Evolutionary conservation across 1,140 invertebrate genomes (phyloP), one percentile per base, ranked within the genome.

Genomic region (Macrobrachium rosenbergii): DNA sequence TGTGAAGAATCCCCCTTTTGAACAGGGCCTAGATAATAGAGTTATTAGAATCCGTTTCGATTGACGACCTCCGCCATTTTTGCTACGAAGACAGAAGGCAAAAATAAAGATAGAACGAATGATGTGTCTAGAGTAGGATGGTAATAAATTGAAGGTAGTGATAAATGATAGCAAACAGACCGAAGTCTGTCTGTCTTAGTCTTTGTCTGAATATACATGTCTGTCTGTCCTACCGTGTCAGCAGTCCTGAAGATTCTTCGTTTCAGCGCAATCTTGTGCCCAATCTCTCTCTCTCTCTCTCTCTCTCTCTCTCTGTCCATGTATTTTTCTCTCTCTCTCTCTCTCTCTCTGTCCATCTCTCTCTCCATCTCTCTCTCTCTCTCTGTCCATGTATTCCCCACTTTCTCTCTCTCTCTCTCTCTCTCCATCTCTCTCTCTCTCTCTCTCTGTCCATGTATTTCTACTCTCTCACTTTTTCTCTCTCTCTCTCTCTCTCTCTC

Each of bases 251-350:
- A 52, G 52, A 10, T 52, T 8, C 52, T 52, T 52, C 0, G 6
- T 52, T 52, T 52, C 12, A 52, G 12, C 12, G 52, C 3, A 37
- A 52, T 69, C 64, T 69, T 37, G 28, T 37, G 3, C 7, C 19
- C 64, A 16, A 10, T 72, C 21, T n/a, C 16, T 72, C 16, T 23
- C 69, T 72, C 17, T 5, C n/a, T 72, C 67, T 72, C 67, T 72
- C 17, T 72, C 69, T 23, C 21, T 72, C 69, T 72, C 69, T 72
- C 23, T 72, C 69, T 72, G n/a, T n/a, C n/a, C n/a, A n/a, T n/a
- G n/a, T n/a, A n/a, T n/a, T n/a, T n/a, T n/a, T n/a, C n/a, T n/a
- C 23, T 72, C 69, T 72, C 23, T 72, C 69, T 72, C 5, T 72
- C 69, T 72, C 5, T 72, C 69, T 72, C 3, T 72, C 16, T 72